A percentile compares a stretch with the other conserved stretches of the same genome.
Conservation (phyloP, 2,113 vertebrate species). For the Lepisosteus osseus region DNA sequence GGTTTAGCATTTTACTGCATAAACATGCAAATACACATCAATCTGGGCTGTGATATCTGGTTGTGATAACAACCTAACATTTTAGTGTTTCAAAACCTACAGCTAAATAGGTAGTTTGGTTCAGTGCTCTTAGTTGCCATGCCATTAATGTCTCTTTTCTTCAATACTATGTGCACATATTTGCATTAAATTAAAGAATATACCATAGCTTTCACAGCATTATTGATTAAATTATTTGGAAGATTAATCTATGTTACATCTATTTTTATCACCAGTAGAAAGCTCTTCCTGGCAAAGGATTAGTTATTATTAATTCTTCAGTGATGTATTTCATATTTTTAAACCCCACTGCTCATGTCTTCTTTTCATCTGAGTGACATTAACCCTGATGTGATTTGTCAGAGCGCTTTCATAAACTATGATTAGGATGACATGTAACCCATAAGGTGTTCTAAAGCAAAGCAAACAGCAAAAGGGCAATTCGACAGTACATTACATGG, state of each 20-base stretch:
- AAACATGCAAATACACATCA: too few species aligned
- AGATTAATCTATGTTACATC: neutral
- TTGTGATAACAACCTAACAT: too few species aligned
- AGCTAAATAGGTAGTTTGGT: too few species aligned
- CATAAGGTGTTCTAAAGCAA: conserved; percentile 32
- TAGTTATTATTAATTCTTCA: conserved; percentile 4
- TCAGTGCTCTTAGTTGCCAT: too few species aligned
- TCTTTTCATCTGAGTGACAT: conserved; percentile 21
- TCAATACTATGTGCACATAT: too few species aligned
- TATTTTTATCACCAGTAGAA: conserved; percentile 1
- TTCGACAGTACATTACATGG: conserved; percentile 23
- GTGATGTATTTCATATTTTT: conserved; percentile 1
- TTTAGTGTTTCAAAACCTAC: too few species aligned
- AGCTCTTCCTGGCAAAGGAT: neutral
- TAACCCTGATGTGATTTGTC: conserved; percentile 39
- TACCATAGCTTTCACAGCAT: too few species aligned
- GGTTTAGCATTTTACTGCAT: too few species aligned
- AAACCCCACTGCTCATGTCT: neutral
- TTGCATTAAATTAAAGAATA: too few species aligned
- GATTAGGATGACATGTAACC: conserved; percentile 28
- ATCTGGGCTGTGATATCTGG: too few species aligned
- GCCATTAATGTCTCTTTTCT: too few species aligned
- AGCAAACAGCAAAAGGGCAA: conserved; percentile 29
- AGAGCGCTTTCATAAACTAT: conserved; percentile 28
- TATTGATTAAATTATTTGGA: too few species aligned